These are phyloP conservation scores for Sisyra nigra DNA, from an alignment of 2,888 invertebrate genomes.

Conservation along the genomic window DNA sequence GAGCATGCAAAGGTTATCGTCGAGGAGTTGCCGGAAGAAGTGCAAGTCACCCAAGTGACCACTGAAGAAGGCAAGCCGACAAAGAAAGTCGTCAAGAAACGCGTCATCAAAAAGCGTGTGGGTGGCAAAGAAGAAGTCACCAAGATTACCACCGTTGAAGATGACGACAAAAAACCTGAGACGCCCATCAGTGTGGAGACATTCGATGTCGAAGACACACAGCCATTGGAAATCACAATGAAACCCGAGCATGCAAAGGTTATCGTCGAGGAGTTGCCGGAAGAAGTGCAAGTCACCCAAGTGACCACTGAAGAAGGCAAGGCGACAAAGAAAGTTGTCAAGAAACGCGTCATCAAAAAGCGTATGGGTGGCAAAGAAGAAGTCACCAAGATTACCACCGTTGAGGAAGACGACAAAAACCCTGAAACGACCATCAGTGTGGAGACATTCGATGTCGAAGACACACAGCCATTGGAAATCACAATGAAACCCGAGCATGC, in stretches of 20 bases:
- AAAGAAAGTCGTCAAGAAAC: conserved; percentile 24
- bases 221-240: conserved; percentile 13
- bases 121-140: conserved; percentile 23
- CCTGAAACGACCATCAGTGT: conserved; percentile 16
- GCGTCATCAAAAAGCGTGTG: conserved; percentile 28
- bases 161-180: conserved; percentile 20
- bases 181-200: conserved; percentile 17
- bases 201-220: conserved; percentile 10
- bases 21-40: conserved; percentile 16
- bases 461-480: conserved; percentile 9
- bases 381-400: conserved; percentile 20
- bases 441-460: conserved; percentile 18
- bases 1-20: conserved; percentile 12
- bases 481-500: too few species aligned
- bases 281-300: conserved; percentile 17
- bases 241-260: conserved; percentile 10
- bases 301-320: conserved; percentile 23
- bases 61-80: conserved; percentile 20
- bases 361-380: conserved; percentile 18
- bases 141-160: conserved; percentile 21
- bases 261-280: conserved; percentile 12
- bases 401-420: conserved; percentile 7
- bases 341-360: conserved; percentile 25
- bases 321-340: conserved; percentile 22
- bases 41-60: conserved; percentile 16